Evolutionary conservation across 2,797 vertebrate species (phyloP), one percentile per base, ranked within the genome.

Genomic region (Anas georgica): DNA sequence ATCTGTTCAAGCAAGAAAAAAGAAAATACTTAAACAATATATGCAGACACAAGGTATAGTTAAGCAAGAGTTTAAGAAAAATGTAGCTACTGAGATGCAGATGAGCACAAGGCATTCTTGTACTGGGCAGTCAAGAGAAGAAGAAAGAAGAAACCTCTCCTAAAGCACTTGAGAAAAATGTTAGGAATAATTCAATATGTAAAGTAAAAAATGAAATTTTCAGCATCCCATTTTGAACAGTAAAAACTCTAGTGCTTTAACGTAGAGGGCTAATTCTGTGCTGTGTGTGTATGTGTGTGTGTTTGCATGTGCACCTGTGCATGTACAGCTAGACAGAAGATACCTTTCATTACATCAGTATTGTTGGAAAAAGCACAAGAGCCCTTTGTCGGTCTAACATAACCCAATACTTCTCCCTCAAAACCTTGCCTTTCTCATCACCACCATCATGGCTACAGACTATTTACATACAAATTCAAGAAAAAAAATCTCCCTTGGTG

Each of bases 1-100:
- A 43, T 66, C n/a, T n/a, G 9, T 12, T 73, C 25, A 67, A 73
- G 35, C 73, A 83, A 69, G 28, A 31, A 74, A 54, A 31, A 55
- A 21, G 7, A 68, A 85, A 84, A 59, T 33, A 29, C 22, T 59
- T 72, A 2, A 76, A 12, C n/a, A 85, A 23, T 43, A 62, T 0
- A 78, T 5, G 10, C 46, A 84, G 37, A 41, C 21, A 4, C 28
- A 29, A 8, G 0, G 4, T 4, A 22, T 1, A 37, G 21, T 56
- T 74, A 37, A 52, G 18, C 5, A 82, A 41, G 12, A 73, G 59
- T 18, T 79, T 21, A 63, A 60, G 58, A 50, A 52, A 58, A 50
- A 82, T 46, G 50, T 50, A 41, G 9, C 48, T 11, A 66, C 46
- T 11, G 33, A 56, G 39, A 83, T 13, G 39, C 41, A 67, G 56